These are phyloP conservation scores for Capreolus pygargus DNA, from an alignment of 2,113 vertebrate species.

Conservation along the genomic window DNA sequence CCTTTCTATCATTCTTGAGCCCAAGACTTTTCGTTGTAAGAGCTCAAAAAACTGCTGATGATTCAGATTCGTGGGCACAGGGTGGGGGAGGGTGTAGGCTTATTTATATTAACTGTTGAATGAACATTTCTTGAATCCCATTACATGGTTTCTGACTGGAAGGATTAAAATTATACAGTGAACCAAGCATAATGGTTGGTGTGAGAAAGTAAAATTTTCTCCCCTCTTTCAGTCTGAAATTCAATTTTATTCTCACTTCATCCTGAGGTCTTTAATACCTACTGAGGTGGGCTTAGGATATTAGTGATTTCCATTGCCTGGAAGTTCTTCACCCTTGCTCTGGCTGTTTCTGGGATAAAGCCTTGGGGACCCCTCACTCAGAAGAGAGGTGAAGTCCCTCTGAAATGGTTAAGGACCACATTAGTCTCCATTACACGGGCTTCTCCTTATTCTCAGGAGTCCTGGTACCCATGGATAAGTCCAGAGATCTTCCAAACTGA, in stretches of 20 bases:
- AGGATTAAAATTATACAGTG: neutral
- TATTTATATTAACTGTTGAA: neutral
- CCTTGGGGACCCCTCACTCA: accelerated
- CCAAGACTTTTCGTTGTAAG: neutral
- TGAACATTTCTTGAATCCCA: neutral
- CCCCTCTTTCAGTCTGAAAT: neutral
- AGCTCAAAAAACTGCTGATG: neutral
- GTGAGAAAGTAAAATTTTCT: neutral
- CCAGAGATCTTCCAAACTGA: neutral
- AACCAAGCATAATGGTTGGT: neutral
- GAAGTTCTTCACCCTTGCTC: neutral
- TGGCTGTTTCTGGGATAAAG: neutral
- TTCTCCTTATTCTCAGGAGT: neutral
- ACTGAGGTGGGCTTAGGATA: neutral
- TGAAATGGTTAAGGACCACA: neutral
- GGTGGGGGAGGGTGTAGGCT: neutral
- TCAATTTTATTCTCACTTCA: neutral
- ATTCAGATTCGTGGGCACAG: neutral
- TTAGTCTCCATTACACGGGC: too few relatives aligned
- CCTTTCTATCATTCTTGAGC: neutral
- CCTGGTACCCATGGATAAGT: neutral
- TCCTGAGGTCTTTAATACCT: neutral
- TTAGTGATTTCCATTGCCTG: neutral
- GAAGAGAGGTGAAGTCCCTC: neutral
- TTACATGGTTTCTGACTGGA: neutral